These are phyloP conservation scores for Numenius phaeopus DNA, from an alignment of 2,797 vertebrate genomes.

Conservation along the genomic window DNA sequence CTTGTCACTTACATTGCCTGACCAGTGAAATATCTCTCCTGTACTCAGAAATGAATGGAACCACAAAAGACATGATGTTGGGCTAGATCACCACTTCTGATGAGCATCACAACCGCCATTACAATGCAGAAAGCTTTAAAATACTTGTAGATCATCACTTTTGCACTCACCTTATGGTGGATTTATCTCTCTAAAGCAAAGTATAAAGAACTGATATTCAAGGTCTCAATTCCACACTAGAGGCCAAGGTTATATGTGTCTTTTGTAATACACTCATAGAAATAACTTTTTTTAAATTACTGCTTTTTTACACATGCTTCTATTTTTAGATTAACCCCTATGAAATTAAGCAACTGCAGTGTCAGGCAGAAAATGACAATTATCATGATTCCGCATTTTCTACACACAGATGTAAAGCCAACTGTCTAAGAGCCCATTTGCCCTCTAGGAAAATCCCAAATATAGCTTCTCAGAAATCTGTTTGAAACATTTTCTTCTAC, in stretches of 20 bases:
- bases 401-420: background rate
- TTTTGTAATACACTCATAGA: background rate
- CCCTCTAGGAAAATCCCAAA: background rate
- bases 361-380: background rate
- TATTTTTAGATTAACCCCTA: background rate
- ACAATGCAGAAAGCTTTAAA: background rate
- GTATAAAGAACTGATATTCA: background rate
- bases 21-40: background rate
- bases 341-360: background rate
- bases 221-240: background rate
- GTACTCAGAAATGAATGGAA: background rate
- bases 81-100: background rate
- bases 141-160: background rate
- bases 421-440: background rate
- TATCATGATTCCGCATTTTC: background rate
- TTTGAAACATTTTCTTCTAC: background rate
- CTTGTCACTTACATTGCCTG: background rate
- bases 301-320: background rate
- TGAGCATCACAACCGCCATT: accelerated
- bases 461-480: background rate
- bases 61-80: background rate
- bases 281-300: background rate
- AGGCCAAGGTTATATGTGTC: background rate
- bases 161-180: background rate
- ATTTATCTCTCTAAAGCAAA: background rate